phyloP scores from a whole-genome alignment of 2,797 vertebrate species.

The Phalloptychus januarius region DNA sequence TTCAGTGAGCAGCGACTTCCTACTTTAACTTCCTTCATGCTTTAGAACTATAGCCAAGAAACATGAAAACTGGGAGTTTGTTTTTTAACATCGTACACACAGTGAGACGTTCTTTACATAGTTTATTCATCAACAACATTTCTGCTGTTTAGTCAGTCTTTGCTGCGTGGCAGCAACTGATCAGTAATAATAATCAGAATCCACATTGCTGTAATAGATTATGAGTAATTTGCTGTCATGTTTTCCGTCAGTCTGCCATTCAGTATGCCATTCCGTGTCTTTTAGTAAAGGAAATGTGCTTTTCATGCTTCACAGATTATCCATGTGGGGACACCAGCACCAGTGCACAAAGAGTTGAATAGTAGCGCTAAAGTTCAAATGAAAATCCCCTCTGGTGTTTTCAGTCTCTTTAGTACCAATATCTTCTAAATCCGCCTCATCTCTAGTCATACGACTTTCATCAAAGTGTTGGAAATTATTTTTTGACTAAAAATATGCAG shows the following conservation, averaged over 20 bases:
- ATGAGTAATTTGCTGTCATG: background rate
- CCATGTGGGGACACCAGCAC: background rate
- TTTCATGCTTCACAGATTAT: background rate
- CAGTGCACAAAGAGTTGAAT: background rate
- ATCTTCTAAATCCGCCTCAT: background rate
- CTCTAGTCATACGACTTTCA: background rate
- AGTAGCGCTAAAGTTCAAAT: background rate
- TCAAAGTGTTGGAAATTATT: background rate
- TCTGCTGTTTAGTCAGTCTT: background rate
- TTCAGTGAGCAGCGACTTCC: background rate
- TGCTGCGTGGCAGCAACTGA: background rate
- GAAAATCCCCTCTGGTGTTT: background rate
- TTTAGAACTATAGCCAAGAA: background rate
- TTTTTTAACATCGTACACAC: background rate
- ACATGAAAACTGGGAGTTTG: background rate
- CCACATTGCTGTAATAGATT: background rate
- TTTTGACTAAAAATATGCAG: background rate
- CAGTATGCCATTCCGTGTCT: background rate
- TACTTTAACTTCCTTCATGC: background rate
- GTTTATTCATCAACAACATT: background rate
- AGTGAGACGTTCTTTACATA: background rate
- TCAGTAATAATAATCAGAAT: background rate
- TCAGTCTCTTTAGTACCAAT: background rate
- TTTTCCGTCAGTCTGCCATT: background rate
- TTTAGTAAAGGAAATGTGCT: background rate